phyloP scores from a whole-genome alignment of 2,888 invertebrate genomes.

The Gastrophysa polygoni region DNA sequence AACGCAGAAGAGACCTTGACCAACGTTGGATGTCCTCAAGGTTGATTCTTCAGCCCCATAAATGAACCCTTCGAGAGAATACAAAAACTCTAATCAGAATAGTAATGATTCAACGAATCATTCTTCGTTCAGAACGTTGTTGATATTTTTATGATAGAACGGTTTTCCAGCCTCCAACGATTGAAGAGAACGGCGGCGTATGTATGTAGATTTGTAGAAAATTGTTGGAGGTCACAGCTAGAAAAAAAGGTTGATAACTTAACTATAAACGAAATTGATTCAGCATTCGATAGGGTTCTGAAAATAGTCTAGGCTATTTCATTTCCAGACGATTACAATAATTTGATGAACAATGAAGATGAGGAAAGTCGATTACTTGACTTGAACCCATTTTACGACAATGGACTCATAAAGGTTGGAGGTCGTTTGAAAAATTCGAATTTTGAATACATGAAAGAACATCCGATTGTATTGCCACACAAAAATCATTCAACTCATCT shows the following conservation, averaged over 20 bases:
- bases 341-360: background rate
- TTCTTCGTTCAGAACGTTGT: background rate
- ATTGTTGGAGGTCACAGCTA: background rate
- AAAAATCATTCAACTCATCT: constrained; percentile 31
- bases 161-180: background rate
- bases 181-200: background rate
- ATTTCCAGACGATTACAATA: constrained; percentile 15
- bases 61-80: too few species aligned
- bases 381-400: constrained; percentile 34
- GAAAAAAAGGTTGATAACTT: background rate
- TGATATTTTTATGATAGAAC: background rate
- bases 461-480: constrained; percentile 32
- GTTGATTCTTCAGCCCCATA: too few species aligned
- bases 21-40: too few species aligned
- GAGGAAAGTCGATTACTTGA: constrained; percentile 21
- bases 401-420: constrained; percentile 23
- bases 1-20: too few species aligned
- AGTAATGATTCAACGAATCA: background rate
- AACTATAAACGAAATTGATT: constrained; percentile 2
- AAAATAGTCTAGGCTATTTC: constrained; percentile 11
- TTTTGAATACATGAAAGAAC: constrained; percentile 31
- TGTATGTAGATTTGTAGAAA: background rate
- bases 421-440: constrained; percentile 32
- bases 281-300: constrained; percentile 11
- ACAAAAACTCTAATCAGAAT: too few species aligned